These are phyloP conservation scores for Deroplatys truncata DNA, from an alignment of 2,888 invertebrate genomes.

Conservation along the genomic window DNA sequence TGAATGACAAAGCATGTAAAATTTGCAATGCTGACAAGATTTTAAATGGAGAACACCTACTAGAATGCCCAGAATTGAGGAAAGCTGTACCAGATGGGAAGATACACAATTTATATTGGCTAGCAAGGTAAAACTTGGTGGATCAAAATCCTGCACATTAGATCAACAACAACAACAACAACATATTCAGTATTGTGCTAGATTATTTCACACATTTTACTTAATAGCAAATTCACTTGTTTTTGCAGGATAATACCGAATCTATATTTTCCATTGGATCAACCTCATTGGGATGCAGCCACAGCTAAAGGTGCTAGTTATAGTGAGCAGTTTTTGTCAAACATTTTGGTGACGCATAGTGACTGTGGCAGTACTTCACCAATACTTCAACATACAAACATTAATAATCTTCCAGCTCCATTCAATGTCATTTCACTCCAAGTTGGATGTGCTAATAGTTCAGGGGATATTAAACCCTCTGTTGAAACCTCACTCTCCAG, in stretches of 20 bases:
- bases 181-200: too few species aligned
- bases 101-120: too few species aligned
- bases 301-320: constrained; percentile 50
- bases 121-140: too few species aligned
- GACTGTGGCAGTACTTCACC: not conserved
- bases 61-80: too few species aligned
- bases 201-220: not conserved
- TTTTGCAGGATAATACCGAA: constrained; percentile 42
- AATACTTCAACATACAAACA: constrained; percentile 10
- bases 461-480: constrained; percentile 26
- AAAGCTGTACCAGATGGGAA: too few species aligned
- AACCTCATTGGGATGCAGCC: constrained; percentile 51
- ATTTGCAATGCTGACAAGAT: too few species aligned
- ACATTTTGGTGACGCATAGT: constrained; percentile 38
- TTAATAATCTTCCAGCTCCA: constrained; percentile 52
- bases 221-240: not conserved
- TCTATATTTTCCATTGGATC: constrained; percentile 46
- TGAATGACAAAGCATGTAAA: too few species aligned
- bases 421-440: constrained; percentile 42
- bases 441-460: constrained; percentile 33
- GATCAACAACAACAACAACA: too few species aligned
- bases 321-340: constrained; percentile 40
- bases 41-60: too few species aligned
- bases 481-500: constrained; percentile 55
- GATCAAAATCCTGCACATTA: too few species aligned